phyloP scores from a whole-genome alignment of 2,113 vertebrate species.

The Xenus cinereus region DNA sequence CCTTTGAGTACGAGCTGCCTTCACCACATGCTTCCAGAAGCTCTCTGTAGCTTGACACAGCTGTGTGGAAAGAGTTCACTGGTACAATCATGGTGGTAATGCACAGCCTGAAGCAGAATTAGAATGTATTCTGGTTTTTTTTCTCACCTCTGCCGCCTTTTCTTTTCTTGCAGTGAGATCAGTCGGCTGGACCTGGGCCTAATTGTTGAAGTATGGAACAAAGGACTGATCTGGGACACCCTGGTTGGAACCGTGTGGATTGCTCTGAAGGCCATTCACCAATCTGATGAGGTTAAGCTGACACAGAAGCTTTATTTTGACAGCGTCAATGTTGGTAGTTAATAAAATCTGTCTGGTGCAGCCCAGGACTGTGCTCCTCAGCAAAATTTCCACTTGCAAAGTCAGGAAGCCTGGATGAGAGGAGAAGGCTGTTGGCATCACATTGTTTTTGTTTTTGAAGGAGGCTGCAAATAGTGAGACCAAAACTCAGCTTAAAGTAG shows the following conservation, averaged over 20 bases:
- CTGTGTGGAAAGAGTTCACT: not conserved
- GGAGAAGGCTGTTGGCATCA: not conserved
- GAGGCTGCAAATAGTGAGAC: not conserved
- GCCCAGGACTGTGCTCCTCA: not conserved
- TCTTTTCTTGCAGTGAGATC: slow-evolving; percentile 85
- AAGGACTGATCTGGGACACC: slow-evolving; percentile 98
- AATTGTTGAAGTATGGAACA: slow-evolving; percentile 99
- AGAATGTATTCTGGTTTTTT: not conserved
- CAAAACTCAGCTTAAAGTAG: not conserved
- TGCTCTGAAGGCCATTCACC: slow-evolving; percentile 86
- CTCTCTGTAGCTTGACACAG: not conserved
- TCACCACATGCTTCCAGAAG: not conserved
- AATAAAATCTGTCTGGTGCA: not conserved
- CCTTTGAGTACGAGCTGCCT: not conserved
- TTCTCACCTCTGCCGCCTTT: slow-evolving; percentile 11
- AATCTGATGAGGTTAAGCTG: slow-evolving; percentile 88
- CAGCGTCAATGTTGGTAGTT: not conserved
- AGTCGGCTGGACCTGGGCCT: slow-evolving; percentile 92
- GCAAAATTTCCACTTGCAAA: not conserved
- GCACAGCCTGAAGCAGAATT: not conserved
- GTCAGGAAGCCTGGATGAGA: not conserved
- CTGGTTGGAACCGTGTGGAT: slow-evolving; percentile 95
- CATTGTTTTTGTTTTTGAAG: not conserved
- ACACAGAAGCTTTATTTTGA: not conserved
- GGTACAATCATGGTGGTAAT: not conserved